phyloP scores from a whole-genome alignment of 2,888 invertebrate genomes.

The Capitulum mitella region DNA sequence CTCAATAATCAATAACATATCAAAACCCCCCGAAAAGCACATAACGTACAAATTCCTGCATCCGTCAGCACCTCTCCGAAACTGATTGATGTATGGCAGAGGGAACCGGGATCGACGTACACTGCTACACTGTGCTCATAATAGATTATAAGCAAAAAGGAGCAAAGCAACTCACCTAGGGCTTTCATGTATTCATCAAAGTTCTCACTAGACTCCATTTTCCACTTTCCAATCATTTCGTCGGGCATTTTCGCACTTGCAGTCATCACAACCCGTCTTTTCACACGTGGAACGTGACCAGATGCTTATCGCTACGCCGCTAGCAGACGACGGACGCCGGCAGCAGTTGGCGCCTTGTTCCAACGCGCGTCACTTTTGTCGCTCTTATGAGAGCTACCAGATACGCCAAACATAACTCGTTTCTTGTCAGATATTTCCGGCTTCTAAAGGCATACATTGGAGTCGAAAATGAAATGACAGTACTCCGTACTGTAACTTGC shows the following conservation, averaged over 20 bases:
- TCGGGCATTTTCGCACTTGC: background rate
- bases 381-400: background rate
- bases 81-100: no score
- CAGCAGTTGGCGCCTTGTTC: background rate
- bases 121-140: no score
- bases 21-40: no score
- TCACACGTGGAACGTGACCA: background rate
- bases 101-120: no score
- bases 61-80: no score
- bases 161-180: constrained; percentile 38
- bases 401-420: background rate
- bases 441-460: background rate
- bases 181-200: constrained; percentile 38
- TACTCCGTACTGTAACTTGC: no score
- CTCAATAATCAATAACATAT: no score
- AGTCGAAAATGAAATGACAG: no score
- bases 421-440: background rate
- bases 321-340: constrained; percentile 1
- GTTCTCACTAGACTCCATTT: constrained; percentile 37
- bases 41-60: no score
- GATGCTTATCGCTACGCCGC: background rate
- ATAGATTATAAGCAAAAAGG: no score
- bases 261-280: background rate
- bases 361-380: background rate
- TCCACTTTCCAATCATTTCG: constrained; percentile 32